Evolutionary conservation across 2,113 vertebrate genomes (phyloP).

Genomic region (Amia ocellicauda): DNA sequence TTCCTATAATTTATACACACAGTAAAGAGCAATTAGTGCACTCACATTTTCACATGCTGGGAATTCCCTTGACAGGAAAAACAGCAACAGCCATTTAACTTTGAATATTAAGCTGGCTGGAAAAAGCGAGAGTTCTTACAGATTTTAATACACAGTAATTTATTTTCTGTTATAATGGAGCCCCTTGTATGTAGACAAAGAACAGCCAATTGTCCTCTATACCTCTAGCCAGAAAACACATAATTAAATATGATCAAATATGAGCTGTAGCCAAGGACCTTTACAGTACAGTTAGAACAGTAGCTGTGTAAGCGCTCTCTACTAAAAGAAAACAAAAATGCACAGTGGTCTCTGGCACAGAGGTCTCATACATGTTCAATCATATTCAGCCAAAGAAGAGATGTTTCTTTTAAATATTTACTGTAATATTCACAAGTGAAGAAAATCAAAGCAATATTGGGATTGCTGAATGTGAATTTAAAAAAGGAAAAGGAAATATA

Average conservation of each 20-base stretch:
- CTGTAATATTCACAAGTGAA: too few relatives aligned
- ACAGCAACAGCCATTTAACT: background rate
- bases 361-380: background rate
- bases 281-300: too few relatives aligned
- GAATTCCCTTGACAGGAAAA: background rate
- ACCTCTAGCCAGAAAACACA: background rate
- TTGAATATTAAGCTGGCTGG: background rate
- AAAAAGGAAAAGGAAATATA: too few relatives aligned
- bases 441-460: too few relatives aligned
- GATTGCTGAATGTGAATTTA: too few relatives aligned
- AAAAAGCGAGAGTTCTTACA: background rate
- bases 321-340: too few relatives aligned
- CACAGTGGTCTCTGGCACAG: too few relatives aligned
- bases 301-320: too few relatives aligned
- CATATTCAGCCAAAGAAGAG: too few relatives aligned
- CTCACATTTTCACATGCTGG: background rate
- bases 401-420: too few relatives aligned
- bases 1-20: background rate
- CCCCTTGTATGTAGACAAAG: constrained; percentile 8
- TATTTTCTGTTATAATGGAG: constrained; percentile 5
- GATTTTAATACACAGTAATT: background rate
- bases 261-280: background rate
- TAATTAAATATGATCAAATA: background rate
- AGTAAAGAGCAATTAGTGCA: too few relatives aligned
- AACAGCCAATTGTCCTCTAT: background rate